Evolutionary conservation across 2,113 vertebrate genomes (phyloP).

Genomic region (Pandion haliaetus): DNA sequence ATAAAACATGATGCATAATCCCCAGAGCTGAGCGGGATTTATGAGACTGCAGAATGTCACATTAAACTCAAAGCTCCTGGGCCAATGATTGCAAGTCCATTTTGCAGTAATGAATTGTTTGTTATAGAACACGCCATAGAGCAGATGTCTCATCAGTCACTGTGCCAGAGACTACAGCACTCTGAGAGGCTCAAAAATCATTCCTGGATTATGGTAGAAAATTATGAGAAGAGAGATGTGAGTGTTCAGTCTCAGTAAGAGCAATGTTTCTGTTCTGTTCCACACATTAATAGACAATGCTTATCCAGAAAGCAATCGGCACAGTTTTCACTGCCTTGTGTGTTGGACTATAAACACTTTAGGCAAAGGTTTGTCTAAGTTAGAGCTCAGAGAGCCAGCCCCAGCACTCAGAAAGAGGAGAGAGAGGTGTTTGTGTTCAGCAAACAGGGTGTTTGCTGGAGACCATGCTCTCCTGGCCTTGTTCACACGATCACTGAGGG

Average conservation of each 20-base stretch:
- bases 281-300: not conserved
- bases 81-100: slow-evolving; percentile 63
- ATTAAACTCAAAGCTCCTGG: slow-evolving; percentile 47
- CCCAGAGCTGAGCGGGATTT: not conserved
- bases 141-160: slow-evolving; percentile 55
- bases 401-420: not conserved
- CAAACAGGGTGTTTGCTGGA: not conserved
- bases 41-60: slow-evolving; percentile 48
- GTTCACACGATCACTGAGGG: not conserved
- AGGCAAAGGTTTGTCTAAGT: not conserved
- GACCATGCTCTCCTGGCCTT: too few species aligned
- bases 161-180: not conserved
- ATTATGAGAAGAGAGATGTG: not conserved
- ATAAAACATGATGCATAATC: slow-evolving; percentile 26
- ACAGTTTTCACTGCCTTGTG: not conserved
- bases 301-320: not conserved
- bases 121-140: slow-evolving; percentile 52
- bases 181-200: not conserved
- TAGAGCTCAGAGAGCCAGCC: not conserved
- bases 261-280: not conserved
- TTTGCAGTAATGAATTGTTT: slow-evolving; percentile 70
- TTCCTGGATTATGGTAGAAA: not conserved
- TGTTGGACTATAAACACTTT: not conserved
- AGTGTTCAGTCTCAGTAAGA: not conserved
- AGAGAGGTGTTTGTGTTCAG: not conserved